A percentile compares a stretch with the other conserved stretches of the same genome.
phyloP scores from a whole-genome alignment of 2,797 vertebrate species.

The Dallia pectoralis region DNA sequence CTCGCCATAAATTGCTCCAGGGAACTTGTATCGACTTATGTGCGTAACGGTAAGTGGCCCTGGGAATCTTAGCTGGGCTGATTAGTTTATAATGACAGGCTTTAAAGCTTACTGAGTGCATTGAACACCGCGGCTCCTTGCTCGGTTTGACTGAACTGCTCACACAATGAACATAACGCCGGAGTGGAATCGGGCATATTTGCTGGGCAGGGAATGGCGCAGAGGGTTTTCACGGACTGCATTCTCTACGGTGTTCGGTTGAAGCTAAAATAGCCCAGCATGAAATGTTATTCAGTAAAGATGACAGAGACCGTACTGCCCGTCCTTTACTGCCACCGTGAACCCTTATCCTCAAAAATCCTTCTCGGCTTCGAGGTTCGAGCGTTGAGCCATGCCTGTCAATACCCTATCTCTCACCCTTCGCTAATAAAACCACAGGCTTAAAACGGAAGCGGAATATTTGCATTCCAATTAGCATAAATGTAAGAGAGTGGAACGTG shows the following conservation, averaged over 20 bases:
- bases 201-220: conserved; percentile 44
- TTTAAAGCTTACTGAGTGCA: conserved; percentile 59
- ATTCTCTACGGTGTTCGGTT: conserved; percentile 48
- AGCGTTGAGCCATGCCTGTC: conserved; percentile 59
- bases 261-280: conserved; percentile 51
- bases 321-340: conserved; percentile 47
- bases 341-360: conserved; percentile 49
- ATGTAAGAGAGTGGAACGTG: conserved; percentile 74
- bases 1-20: conserved; percentile 45
- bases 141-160: conserved; percentile 41
- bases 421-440: conserved; percentile 57
- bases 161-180: conserved; percentile 51
- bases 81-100: conserved; percentile 57
- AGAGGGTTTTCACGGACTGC: conserved; percentile 46
- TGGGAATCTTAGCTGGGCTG: conserved; percentile 33
- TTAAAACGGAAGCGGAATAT: conserved; percentile 69
- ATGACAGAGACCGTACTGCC: conserved; percentile 52
- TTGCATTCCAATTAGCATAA: conserved; percentile 78
- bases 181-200: conserved; percentile 44
- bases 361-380: conserved; percentile 39
- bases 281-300: conserved; percentile 61
- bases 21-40: conserved; percentile 34
- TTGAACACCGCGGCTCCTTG: conserved; percentile 48
- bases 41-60: conserved; percentile 51
- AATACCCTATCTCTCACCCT: conserved; percentile 56